Conservation (phyloP, 2,113 vertebrate genomes). For the Mesembrinibis cayennensis region DNA sequence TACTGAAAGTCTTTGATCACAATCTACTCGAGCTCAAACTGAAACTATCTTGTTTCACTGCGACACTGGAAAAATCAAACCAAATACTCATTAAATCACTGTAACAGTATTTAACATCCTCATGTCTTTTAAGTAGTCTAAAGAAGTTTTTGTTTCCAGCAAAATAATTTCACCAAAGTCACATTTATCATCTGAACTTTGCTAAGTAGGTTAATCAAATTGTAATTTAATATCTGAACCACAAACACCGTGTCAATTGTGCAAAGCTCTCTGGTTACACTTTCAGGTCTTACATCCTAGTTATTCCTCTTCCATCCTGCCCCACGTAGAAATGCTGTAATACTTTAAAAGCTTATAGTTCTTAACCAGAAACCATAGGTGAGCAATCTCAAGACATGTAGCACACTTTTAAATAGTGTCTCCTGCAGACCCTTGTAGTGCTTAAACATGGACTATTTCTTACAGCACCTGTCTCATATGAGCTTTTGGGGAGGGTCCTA, state of each 20-base stretch:
- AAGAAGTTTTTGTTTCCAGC: not conserved
- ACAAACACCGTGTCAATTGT: not conserved
- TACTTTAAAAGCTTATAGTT: not conserved
- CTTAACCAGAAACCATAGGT: not conserved
- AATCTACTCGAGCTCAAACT: not conserved
- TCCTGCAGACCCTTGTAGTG: not conserved
- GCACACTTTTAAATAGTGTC: not conserved
- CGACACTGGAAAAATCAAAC: not conserved
- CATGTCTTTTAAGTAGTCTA: not conserved
- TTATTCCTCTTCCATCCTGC: not conserved
- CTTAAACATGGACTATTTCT: not conserved
- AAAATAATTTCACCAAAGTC: slow-evolving; percentile 13
- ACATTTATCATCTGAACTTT: not conserved
- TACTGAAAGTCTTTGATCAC: not conserved
- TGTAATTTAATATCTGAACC: not conserved
- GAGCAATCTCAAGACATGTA: not conserved
- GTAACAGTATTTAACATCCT: not conserved
- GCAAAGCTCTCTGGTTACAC: not conserved
- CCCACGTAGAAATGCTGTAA: not conserved
- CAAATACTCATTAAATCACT: slow-evolving; percentile 16
- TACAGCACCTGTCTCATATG: not conserved
- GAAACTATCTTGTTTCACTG: not conserved
- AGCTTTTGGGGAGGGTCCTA: not conserved
- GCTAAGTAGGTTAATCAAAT: slow-evolving; percentile 21
- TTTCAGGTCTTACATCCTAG: not conserved